phyloP scores from a whole-genome alignment of 2,888 invertebrate species.

The Oscheius sp. region DNA sequence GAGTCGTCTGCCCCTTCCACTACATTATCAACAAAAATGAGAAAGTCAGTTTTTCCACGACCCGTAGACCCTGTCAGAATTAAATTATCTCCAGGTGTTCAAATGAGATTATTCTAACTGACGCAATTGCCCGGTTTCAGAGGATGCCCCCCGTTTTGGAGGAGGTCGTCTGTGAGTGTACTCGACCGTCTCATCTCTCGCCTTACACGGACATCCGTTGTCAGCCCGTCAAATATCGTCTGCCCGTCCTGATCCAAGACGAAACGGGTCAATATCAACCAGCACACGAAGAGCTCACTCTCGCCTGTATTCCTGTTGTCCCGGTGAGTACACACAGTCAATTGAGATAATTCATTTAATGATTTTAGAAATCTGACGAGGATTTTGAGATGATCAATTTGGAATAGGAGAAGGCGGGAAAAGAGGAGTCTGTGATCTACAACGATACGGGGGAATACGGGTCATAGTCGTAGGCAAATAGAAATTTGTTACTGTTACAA shows the following conservation, averaged over 20 bases:
- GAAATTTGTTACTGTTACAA: neutral
- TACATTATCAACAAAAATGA: conserved; percentile 40
- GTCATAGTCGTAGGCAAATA: neutral
- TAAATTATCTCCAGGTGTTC: neutral
- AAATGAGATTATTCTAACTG: neutral
- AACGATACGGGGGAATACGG: conserved; percentile 2
- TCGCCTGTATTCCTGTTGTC: conserved; percentile 43
- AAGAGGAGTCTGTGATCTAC: neutral
- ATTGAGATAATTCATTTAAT: neutral
- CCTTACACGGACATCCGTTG: conserved; percentile 46
- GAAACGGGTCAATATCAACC: conserved; percentile 19
- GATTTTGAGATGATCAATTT: conserved; percentile 29
- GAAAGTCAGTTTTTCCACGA: conserved; percentile 24
- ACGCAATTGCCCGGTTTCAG: conserved; percentile 30
- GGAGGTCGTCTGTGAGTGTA: conserved; percentile 43
- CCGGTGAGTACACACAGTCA: conserved; percentile 36
- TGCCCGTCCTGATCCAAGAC: conserved; percentile 41
- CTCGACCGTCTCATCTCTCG: conserved; percentile 47
- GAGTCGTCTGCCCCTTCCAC: conserved; percentile 43
- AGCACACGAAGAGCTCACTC: conserved; percentile 40
- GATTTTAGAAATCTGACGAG: conserved; percentile 25
- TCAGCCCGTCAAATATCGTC: conserved; percentile 43
- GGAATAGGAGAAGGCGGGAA: neutral
- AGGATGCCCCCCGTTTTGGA: conserved; percentile 43
- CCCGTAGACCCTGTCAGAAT: neutral